Base-by-base conservation (phyloP, 2,888 invertebrate genomes). In the Julus scandinavius region DNA sequence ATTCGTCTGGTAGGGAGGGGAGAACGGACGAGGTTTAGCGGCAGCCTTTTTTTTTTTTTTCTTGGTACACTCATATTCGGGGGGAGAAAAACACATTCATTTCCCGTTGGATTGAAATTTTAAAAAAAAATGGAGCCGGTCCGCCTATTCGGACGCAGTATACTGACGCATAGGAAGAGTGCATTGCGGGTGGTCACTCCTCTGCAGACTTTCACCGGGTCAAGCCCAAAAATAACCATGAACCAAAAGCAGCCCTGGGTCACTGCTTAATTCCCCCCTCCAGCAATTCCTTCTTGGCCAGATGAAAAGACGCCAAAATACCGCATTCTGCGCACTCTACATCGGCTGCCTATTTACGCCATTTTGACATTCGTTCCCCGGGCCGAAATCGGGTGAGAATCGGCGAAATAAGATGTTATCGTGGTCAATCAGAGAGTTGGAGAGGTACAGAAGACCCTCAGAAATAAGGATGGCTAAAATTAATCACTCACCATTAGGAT, bases 401-500 rank as follows among this genome's bases (percentile, higher is more conserved):
- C 54, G 5, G 2, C 1, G 17, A 87, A 72, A 87, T 87, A 72
- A 6, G 38, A 0, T 13, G 38, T 1, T n/a, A 87, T 50, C 15
- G 40, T 29, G n/a, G 13, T 72, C 40, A 7, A 20, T 13, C 11
- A n/a, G 38, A 17, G 13, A 40, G 20, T 40, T 13, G 3, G 72
- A 40, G 11, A 40, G 41, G 17, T n/a, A 13, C 40, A 38, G 11
- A n/a, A 3, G 40, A 13, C 29, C 38, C 13, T 9, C 29, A 40
- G 40, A 72, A 50, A 40, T 20, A 80, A 38, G 87, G 87, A 87
- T 87, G 87, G 58, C 58, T 72, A 40, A 80, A 72, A 80, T 49
- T 38, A 40, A 29, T 40, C 38, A 72, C 87, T 87, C 80, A 87
- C 87, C 87, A 87, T 87, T 72, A 15, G 40, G 87, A 87, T 87